Conservation (phyloP, 2,888 invertebrate genomes). For the Conops quadrifasciatus region DNA sequence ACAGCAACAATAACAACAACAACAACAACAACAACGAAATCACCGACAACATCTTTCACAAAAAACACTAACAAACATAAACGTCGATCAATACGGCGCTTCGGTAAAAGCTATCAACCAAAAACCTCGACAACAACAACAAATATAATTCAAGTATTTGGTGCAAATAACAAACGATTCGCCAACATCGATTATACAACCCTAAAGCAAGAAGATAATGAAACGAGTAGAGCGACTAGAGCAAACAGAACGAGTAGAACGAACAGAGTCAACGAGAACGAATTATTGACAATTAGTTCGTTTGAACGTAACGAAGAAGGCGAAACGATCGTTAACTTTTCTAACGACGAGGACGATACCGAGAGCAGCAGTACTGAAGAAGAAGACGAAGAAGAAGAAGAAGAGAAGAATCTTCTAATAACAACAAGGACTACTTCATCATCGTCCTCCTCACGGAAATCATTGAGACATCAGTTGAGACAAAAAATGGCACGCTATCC, state of each 20-base stretch:
- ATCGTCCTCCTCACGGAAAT: too few relatives aligned
- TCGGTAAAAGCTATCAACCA: slow-evolving; percentile 1
- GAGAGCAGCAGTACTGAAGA: too few relatives aligned
- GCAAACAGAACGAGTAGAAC: slow-evolving; percentile 1
- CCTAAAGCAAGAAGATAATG: slow-evolving; percentile 53
- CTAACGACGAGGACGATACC: too few relatives aligned
- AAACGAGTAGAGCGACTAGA: slow-evolving; percentile 32
- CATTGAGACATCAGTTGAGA: too few relatives aligned
- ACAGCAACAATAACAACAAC: slow-evolving; percentile 23
- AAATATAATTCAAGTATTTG: slow-evolving; percentile 19
- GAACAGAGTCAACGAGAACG: slow-evolving; percentile 20
- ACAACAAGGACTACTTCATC: too few relatives aligned
- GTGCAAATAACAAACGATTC: slow-evolving; percentile 32
- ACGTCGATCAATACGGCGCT: slow-evolving; percentile 27
- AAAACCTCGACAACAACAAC: slow-evolving; percentile 31
- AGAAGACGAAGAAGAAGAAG: too few relatives aligned
- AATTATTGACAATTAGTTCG: background rate
- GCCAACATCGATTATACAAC: slow-evolving; percentile 44
- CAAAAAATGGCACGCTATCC: too few relatives aligned
- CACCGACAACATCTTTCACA: background rate
- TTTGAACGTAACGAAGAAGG: background rate
- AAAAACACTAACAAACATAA: slow-evolving; percentile 3
- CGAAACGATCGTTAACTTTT: background rate
- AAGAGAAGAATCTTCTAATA: too few relatives aligned
- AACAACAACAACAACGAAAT: background rate